These are phyloP conservation scores for Lophius piscatorius DNA, from an alignment of 2,113 vertebrate genomes.

Conservation along the genomic window DNA sequence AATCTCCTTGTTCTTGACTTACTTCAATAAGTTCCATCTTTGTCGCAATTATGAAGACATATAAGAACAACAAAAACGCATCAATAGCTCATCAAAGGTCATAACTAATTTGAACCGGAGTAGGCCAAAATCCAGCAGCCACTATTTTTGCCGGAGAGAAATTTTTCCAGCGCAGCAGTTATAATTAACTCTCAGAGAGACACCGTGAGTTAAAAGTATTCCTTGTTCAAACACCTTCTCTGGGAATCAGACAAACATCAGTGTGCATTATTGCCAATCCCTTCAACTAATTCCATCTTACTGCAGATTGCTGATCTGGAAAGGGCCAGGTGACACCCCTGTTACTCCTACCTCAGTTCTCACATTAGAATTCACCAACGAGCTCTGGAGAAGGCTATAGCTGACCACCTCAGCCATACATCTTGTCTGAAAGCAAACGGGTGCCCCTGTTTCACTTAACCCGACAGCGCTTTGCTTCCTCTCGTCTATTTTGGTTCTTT, in stretches of 20 bases:
- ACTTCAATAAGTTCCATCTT: too few species aligned
- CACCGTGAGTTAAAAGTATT: slow-evolving; percentile 38
- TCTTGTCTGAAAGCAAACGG: slow-evolving; percentile 4
- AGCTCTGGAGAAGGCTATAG: neutral
- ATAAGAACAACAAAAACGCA: slow-evolving; percentile 26
- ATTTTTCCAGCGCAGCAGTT: too few species aligned
- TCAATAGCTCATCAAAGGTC: slow-evolving; percentile 20
- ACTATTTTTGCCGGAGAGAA: slow-evolving; percentile 23
- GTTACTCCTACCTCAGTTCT: slow-evolving; percentile 1
- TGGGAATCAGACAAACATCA: slow-evolving; percentile 48
- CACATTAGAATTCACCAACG: slow-evolving; percentile 7
- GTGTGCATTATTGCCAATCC: slow-evolving; percentile 29
- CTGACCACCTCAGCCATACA: neutral
- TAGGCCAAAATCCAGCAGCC: slow-evolving; percentile 25
- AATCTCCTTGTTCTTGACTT: too few species aligned
- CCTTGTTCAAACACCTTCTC: slow-evolving; percentile 45
- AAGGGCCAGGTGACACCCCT: slow-evolving; percentile 21
- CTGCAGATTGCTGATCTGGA: slow-evolving; percentile 31
- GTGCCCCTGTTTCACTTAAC: neutral
- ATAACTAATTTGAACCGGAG: slow-evolving; percentile 26
- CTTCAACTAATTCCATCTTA: slow-evolving; percentile 32
- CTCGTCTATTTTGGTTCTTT: neutral
- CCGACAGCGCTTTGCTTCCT: slow-evolving; percentile 8
- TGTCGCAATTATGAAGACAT: slow-evolving; percentile 16
- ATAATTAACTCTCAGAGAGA: too few species aligned